Percentiles rank a stretch among this genome's conserved stretches.
Conservation (phyloP, 1,140 invertebrate species). For the Armadillidium nasatum region DNA sequence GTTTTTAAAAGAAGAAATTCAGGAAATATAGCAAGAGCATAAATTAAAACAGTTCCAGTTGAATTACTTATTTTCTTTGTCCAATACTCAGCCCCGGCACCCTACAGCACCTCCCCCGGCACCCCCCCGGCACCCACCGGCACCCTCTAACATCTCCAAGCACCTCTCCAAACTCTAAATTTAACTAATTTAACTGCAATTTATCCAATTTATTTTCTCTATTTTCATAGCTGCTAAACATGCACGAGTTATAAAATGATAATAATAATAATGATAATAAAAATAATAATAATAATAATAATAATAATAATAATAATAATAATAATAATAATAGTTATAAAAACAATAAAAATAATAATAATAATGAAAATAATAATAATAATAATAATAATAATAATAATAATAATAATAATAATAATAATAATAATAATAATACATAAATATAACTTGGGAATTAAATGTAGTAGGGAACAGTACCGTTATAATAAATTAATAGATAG, state of each 20-base stretch:
- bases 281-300: no score
- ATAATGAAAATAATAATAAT: background rate
- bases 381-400: background rate
- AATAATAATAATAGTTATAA: no score
- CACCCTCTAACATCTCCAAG: no score
- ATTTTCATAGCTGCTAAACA: background rate
- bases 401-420: background rate
- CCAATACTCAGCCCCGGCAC: background rate
- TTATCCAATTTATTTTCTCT: constrained; percentile 13
- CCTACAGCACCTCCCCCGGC: no score
- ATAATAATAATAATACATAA: background rate
- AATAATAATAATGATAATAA: background rate
- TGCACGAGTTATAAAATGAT: background rate
- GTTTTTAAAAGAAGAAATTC: background rate
- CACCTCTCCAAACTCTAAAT: background rate
- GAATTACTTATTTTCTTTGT: background rate
- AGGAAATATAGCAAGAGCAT: background rate
- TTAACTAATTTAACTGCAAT: background rate
- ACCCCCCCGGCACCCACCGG: background rate
- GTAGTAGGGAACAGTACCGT: background rate
- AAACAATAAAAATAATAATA: no score
- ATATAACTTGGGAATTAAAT: constrained; percentile 10
- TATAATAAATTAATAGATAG: background rate
- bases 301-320: no score
- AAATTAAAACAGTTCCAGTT: background rate